Base-by-base conservation (phyloP, 2,113 vertebrate species). In the Hiodon alosoides region DNA sequence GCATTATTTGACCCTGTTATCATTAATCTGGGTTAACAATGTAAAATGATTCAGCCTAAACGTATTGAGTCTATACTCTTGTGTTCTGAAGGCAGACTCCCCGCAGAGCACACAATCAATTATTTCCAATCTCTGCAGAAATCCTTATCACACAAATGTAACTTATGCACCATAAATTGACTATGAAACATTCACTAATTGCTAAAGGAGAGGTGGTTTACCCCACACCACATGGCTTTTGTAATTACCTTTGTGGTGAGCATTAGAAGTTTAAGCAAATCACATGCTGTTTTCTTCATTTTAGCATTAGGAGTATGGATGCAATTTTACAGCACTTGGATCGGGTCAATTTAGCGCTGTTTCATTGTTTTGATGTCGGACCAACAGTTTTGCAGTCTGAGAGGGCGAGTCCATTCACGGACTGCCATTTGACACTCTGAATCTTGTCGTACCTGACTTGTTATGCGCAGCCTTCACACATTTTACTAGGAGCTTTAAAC, bases 161-260 rank as follows among this genome's bases (percentile, higher is more conserved):
- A 83, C 87, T 90, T 90, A 88, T 91, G 82, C 85, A 78, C 77
- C 83, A 76, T 73, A 94, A 95, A 94, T 94, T 87, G 85, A 85
- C 90, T 80, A 16, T 95, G 88, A 95, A 97, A 95, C 93, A 88
- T 85, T 88, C 86, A 81, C 85, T 94, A 94, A 95, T 95, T 91
- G 90, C 87, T 89, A 82, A 82, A 89, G 75, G 84, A 87, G 81
- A 83, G 73, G 61, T 55, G 73, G 31, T 14, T 75, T 80, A 78
- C 81, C 74, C 78, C 66, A 66, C 67, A 71, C 64, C 64, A 48
- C 78, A 86, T 75, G 71, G 13, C 77, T 82, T 82, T 79, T 77
- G 64, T 76, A 5, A 67, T 67, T 73, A 60, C 69, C 73, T 85
- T 80, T 79, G 72, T 83, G 78, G 79, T 86, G 81, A 77, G 81